A percentile compares a stretch with the other conserved stretches of the same genome.
Evolutionary conservation across 2,113 vertebrate genomes (phyloP).

Genomic region (Phylloscopus trochilus): DNA sequence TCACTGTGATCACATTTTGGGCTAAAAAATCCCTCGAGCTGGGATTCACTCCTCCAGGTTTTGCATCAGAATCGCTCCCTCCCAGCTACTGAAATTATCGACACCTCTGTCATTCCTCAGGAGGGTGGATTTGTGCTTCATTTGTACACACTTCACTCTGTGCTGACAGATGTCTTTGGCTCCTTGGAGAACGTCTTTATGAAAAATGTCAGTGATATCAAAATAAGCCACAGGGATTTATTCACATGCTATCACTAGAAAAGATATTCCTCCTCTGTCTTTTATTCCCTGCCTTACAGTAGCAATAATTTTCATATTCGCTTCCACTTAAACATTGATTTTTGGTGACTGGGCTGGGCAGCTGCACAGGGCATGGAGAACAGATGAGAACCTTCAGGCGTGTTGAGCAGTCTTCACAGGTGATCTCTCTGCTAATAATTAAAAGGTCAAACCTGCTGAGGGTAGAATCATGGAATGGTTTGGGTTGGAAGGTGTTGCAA

Average conservation of each 20-base stretch:
- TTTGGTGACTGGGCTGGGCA: background rate
- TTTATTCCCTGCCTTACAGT: background rate
- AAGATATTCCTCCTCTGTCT: constrained; percentile 33
- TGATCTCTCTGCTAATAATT: accelerated
- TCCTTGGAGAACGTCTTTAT: constrained; percentile 14
- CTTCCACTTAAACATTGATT: background rate
- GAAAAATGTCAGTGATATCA: constrained; percentile 51
- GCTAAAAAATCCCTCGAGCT: background rate
- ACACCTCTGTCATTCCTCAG: background rate
- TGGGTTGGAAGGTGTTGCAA: background rate
- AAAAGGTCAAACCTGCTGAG: background rate
- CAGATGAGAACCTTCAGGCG: background rate
- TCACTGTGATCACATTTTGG: background rate
- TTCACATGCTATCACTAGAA: background rate
- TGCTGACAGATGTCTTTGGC: constrained; percentile 32
- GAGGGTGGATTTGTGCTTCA: background rate
- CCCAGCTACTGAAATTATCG: background rate
- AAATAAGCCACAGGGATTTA: constrained; percentile 47
- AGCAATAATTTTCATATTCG: background rate
- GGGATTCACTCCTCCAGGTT: background rate
- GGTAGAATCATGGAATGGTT: background rate
- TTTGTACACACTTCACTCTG: constrained; percentile 9
- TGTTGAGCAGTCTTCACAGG: background rate
- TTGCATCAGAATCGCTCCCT: background rate
- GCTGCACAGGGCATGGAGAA: background rate